Evolutionary conservation across 1,140 invertebrate species (phyloP), one percentile per base, ranked within the genome.

Genomic region (Hypsibius dujardini): DNA sequence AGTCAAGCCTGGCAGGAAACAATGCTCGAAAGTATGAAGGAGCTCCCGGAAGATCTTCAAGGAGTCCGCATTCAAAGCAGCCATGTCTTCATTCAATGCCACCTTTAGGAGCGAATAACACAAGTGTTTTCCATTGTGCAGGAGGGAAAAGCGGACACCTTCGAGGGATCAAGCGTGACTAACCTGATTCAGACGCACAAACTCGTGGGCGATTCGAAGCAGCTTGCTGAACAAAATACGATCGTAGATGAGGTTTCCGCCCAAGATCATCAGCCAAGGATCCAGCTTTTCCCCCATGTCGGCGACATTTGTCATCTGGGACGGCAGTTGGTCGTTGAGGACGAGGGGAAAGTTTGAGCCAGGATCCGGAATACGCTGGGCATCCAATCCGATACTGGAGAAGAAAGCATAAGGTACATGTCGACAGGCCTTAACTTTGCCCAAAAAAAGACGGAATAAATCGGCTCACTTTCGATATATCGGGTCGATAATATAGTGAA

Each of bases 401-500:
- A 42, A n/a, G 62, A 67, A 7, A 42, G 45, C 7, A 42, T 42
- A 56, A 56, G 7, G 7, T 56, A 7, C n/a, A 56, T n/a, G n/a
- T n/a, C n/a, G n/a, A n/a, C n/a, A n/a, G n/a, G n/a, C n/a, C n/a
- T n/a, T 56, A 56, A 56, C 7, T 56, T 56, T n/a, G 50, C n/a
- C 50, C n/a, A n/a, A 42, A 3, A 3, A 12, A 67, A 14, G 42
- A 12, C 62, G 7, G 42, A 14, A 14, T 67, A 14, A 67, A 7
- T 46, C 28, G 2, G 76, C 81, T 78, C 78, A 91, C 87, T 84
- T 86, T 78, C 85, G 84, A 79, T 97, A 98, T 15, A 97, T 78
- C 3, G 89, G 87, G 77, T 96, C 90, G 70, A 98, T 86, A 2
- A 91, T 81, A 59, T 85, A 84, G 79, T 95, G 88, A 60, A 97